phyloP scores from a whole-genome alignment of 2,888 invertebrate genomes.

The Hyles lineata region DNA sequence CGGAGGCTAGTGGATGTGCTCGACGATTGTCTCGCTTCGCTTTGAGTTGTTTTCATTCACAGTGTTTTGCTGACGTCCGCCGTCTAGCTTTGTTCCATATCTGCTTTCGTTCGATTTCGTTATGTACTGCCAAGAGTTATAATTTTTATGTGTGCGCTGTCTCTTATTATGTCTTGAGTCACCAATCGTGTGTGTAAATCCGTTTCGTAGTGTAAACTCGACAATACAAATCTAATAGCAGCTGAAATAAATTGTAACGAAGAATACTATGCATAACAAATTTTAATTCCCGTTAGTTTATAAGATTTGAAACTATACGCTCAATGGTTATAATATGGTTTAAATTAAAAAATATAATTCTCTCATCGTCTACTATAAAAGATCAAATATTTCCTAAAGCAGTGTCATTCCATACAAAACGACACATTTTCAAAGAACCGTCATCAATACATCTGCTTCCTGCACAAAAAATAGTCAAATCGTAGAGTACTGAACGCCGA shows the following conservation, averaged over 20 bases:
- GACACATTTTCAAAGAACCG: slow-evolving; percentile 26
- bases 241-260: background rate
- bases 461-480: slow-evolving; percentile 61
- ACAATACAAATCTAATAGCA: background rate
- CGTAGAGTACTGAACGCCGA: slow-evolving; percentile 65
- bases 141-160: slow-evolving; percentile 32
- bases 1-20: slow-evolving; percentile 59
- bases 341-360: background rate
- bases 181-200: slow-evolving; percentile 2
- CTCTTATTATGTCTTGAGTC: slow-evolving; percentile 32
- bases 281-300: background rate
- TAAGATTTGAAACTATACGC: too few species aligned
- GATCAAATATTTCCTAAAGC: slow-evolving; percentile 7
- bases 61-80: slow-evolving; percentile 69
- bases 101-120: slow-evolving; percentile 64
- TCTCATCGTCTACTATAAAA: background rate
- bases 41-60: slow-evolving; percentile 77
- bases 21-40: slow-evolving; percentile 65
- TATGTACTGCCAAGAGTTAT: slow-evolving; percentile 33
- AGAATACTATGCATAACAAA: background rate
- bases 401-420: background rate
- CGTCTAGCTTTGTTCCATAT: slow-evolving; percentile 56
- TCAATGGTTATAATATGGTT: too few species aligned
- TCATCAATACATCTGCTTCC: slow-evolving; percentile 52
- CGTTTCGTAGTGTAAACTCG: background rate